Evolutionary conservation across 2,797 vertebrate species (phyloP), one percentile per base, ranked within the genome.

Genomic region (Argentina silus): DNA sequence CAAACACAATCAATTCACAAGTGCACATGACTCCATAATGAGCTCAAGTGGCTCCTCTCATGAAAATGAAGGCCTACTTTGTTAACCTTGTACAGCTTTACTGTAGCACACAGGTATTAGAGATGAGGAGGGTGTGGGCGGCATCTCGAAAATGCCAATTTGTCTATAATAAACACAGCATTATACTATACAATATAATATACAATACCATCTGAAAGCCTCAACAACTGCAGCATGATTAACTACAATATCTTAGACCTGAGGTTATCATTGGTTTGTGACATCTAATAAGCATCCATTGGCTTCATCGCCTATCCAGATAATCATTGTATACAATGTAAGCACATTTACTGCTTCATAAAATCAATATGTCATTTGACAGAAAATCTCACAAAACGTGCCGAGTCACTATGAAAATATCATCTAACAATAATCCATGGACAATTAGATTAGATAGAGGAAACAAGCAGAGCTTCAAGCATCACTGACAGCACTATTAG

Each of bases 61-160:
- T 90, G 87, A 76, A 89, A 90, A 87, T 82, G 65, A 88, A 87
- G 87, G 84, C 85, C 87, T 80, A 86, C 89, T 91, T 89, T 91
- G 88, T 91, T 91, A 89, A 88, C 88, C 86, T 88, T 82, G 84
- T 74, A 82, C 70, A 72, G 70, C 81, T 84, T 77, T 65, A 57
- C 8, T 57, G 19, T 57, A 57, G n/a, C 21, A 19, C 76, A 82
- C 27, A 36, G 82, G 86, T 83, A 82, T 84, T 72, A 77, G 74
- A 2, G 21, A 64, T 72, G 81, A 73, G 78, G 56, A 73, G 70
- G 50, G 15, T 15, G 15, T 51, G 50, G 50, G 50, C 50, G 3
- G 11, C 50, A 51, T 51, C 11, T 51, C 1, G 50, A 51, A 12
- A 11, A 51, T 51, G 3, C 11, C 11, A 8, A 15, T 15, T 51